Conservation (phyloP, 2,113 vertebrate genomes). For the Syrmaticus mikado region DNA sequence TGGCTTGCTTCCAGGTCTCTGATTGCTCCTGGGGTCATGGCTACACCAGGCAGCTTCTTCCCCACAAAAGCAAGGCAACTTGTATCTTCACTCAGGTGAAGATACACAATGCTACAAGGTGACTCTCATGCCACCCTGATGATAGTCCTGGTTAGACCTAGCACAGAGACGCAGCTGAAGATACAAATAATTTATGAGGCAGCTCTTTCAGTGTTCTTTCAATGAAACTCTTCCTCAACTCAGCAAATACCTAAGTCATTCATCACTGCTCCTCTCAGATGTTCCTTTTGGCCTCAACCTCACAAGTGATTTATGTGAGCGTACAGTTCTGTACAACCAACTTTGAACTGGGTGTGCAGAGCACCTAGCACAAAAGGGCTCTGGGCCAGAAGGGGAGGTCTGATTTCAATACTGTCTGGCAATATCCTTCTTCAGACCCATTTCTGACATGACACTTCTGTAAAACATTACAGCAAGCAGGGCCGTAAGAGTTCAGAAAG, state of each 20-base stretch:
- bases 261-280: background rate
- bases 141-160: background rate
- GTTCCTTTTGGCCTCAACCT: background rate
- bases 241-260: background rate
- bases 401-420: background rate
- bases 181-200: background rate
- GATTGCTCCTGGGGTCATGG: background rate
- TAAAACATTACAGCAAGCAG: background rate
- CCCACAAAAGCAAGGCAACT: accelerated
- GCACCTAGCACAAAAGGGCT: background rate
- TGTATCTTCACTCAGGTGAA: background rate
- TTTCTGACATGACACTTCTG: background rate
- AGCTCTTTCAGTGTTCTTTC: background rate
- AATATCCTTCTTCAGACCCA: background rate
- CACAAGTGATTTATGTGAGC: background rate
- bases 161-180: background rate
- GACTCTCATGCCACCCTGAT: background rate
- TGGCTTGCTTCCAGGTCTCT: background rate
- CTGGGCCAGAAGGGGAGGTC: background rate
- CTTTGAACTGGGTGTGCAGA: background rate
- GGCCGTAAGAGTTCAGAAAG: background rate
- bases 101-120: accelerated
- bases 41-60: background rate
- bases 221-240: background rate
- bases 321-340: background rate